A percentile compares a stretch with the other conserved stretches of the same genome.
Evolutionary conservation across 2,797 vertebrate species (phyloP).

Genomic region (Capromys pilorides): DNA sequence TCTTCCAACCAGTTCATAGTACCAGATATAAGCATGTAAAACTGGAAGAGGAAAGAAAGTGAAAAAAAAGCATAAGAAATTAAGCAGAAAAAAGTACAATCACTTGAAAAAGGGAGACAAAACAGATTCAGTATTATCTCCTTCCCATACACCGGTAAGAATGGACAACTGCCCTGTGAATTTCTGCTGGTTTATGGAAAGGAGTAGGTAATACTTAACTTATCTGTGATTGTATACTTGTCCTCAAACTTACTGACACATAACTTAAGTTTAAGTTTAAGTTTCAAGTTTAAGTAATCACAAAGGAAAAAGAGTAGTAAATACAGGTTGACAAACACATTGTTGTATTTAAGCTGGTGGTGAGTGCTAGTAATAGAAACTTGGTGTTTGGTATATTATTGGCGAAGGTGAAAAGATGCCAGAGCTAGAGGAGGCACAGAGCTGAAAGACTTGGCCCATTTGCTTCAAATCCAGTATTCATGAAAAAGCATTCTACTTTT

Average conservation of each 20-base stretch:
- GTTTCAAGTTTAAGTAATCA: background rate
- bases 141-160: too few species aligned
- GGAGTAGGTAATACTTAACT: too few species aligned
- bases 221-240: background rate
- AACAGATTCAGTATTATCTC: too few species aligned
- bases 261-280: too few species aligned
- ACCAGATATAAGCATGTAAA: too few species aligned
- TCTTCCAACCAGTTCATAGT: too few species aligned
- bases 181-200: too few species aligned
- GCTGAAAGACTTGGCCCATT: background rate
- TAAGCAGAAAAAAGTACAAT: too few species aligned
- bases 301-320: background rate
- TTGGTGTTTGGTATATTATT: background rate
- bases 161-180: too few species aligned
- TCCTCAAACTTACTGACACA: background rate
- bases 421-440: background rate
- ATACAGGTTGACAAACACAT: background rate
- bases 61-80: too few species aligned
- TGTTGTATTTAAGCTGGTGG: background rate
- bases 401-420: background rate
- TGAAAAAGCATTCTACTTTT: background rate
- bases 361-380: background rate
- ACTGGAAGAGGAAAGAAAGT: too few species aligned
- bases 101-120: too few species aligned
- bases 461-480: background rate